These are phyloP conservation scores for Phania funesta DNA, from an alignment of 2,888 invertebrate genomes.

Conservation along the genomic window DNA sequence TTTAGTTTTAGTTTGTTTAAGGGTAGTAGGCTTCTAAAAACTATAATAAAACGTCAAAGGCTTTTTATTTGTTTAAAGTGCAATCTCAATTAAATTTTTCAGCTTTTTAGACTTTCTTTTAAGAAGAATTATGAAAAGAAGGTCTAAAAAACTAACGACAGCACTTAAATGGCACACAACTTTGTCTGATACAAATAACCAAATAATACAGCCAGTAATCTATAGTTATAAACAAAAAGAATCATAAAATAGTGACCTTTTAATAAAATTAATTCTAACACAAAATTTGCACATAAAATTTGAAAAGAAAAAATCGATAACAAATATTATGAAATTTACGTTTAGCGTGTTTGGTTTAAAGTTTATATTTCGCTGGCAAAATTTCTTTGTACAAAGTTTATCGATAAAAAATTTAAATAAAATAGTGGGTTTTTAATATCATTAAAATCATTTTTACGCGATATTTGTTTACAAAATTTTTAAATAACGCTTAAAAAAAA, in stretches of 20 bases:
- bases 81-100: constrained; percentile 16
- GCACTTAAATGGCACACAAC: constrained; percentile 22
- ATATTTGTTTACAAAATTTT: neutral
- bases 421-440: too few species aligned
- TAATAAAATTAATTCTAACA: too few species aligned
- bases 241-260: too few species aligned
- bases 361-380: too few species aligned
- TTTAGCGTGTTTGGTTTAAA: too few species aligned
- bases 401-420: too few species aligned
- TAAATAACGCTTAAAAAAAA: neutral
- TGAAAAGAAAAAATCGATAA: too few species aligned
- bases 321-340: too few species aligned
- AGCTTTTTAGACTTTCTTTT: constrained; percentile 26
- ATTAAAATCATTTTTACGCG: too few species aligned
- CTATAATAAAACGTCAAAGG: constrained; percentile 24
- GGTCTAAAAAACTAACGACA: neutral
- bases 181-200: neutral
- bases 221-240: neutral
- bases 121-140: neutral
- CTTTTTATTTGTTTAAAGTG: constrained; percentile 31
- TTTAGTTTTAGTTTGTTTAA: neutral
- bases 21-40: constrained; percentile 16
- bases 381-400: too few species aligned
- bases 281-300: too few species aligned
- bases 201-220: neutral